These are phyloP conservation scores for Aphyosemion australe DNA, from an alignment of 2,113 vertebrate species.

Conservation along the genomic window DNA sequence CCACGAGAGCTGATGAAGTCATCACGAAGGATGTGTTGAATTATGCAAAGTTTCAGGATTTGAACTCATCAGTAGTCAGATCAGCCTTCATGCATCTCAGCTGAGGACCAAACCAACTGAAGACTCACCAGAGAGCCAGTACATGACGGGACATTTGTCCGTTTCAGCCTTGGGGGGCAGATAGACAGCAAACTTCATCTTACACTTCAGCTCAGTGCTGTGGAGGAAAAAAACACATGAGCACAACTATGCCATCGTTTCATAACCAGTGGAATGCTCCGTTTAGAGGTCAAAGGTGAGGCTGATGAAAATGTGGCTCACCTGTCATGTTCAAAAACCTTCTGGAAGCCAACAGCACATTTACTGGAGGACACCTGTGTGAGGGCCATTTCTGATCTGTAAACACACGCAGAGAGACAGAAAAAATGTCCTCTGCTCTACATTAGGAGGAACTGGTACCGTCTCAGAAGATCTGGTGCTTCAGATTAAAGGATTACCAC, in stretches of 20 bases:
- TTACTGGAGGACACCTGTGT: slow-evolving; percentile 92
- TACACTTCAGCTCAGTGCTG: slow-evolving; percentile 92
- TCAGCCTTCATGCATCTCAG: too few relatives aligned
- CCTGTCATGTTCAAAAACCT: slow-evolving; percentile 98
- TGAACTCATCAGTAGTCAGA: too few relatives aligned
- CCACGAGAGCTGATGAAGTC: neutral
- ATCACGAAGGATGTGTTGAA: too few relatives aligned
- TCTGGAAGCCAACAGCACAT: slow-evolving; percentile 93
- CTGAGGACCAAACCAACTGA: neutral
- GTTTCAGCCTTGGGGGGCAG: slow-evolving; percentile 91
- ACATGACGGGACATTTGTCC: slow-evolving; percentile 89
- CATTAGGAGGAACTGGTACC: too few relatives aligned
- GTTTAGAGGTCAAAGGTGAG: neutral
- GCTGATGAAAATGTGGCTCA: slow-evolving; percentile 47
- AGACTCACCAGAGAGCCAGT: slow-evolving; percentile 92
- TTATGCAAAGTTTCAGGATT: too few relatives aligned
- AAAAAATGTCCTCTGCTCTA: too few relatives aligned
- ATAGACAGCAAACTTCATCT: slow-evolving; percentile 95
- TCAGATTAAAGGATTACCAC: too few relatives aligned
- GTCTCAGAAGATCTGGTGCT: too few relatives aligned
- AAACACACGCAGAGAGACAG: neutral
- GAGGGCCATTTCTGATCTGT: slow-evolving; percentile 85
- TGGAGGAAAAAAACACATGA: neutral
- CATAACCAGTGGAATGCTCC: too few relatives aligned
- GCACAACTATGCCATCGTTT: neutral